Evolutionary conservation across 2,888 invertebrate species (phyloP).

Genomic region (Pantelozetes paolii): DNA sequence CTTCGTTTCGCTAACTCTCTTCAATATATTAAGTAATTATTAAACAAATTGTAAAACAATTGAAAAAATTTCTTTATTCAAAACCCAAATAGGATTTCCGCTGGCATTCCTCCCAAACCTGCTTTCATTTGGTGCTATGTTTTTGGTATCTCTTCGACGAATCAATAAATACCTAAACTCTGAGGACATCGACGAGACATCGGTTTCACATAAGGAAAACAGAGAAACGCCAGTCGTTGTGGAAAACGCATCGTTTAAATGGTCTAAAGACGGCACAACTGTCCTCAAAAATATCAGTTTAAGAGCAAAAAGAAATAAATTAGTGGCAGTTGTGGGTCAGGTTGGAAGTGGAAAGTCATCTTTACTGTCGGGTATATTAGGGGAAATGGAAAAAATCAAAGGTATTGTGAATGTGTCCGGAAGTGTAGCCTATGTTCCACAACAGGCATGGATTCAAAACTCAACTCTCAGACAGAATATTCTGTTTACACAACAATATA

Average conservation of each 20-base stretch:
- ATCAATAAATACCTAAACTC: slow-evolving; percentile 60
- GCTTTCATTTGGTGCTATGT: slow-evolving; percentile 36
- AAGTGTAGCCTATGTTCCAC: slow-evolving; percentile 41
- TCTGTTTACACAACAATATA: slow-evolving; percentile 52
- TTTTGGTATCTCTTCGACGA: slow-evolving; percentile 53
- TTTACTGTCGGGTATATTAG: slow-evolving; percentile 47
- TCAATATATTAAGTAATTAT: slow-evolving; percentile 51
- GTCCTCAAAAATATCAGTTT: slow-evolving; percentile 44
- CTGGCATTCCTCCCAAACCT: slow-evolving; percentile 44
- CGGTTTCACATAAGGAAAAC: slow-evolving; percentile 42
- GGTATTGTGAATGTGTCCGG: slow-evolving; percentile 45
- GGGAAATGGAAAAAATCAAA: slow-evolving; percentile 47
- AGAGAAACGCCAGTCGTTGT: slow-evolving; percentile 52
- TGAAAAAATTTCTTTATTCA: slow-evolving; percentile 45
- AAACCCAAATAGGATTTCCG: slow-evolving; percentile 50
- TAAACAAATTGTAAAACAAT: slow-evolving; percentile 9
- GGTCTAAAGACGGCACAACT: slow-evolving; percentile 60
- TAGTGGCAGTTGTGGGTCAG: slow-evolving; percentile 47
- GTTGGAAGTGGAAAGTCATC: slow-evolving; percentile 48
- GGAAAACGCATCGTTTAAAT: slow-evolving; percentile 80
- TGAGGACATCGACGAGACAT: slow-evolving; percentile 46
- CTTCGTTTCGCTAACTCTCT: slow-evolving; percentile 53
- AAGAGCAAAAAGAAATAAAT: slow-evolving; percentile 40
- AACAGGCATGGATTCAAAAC: slow-evolving; percentile 50
- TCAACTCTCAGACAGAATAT: slow-evolving; percentile 56